Conservation (phyloP, 2,113 vertebrate species). For the Smithornis capensis region DNA sequence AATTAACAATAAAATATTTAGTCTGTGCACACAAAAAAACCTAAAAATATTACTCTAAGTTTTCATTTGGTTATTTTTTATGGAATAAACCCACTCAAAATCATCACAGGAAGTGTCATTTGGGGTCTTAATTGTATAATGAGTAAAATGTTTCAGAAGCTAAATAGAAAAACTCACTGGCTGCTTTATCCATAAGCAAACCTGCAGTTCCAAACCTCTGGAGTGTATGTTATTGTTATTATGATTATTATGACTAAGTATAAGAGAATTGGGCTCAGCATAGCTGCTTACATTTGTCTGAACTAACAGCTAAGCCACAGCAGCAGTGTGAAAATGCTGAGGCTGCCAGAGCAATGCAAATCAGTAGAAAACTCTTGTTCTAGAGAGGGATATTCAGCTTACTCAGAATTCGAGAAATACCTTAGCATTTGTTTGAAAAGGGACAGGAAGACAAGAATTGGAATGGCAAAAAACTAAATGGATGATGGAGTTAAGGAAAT, state of each 20-base stretch:
- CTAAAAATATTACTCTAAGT: background rate
- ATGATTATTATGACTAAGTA: background rate
- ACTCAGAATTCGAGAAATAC: background rate
- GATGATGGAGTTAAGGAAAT: background rate
- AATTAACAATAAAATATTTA: background rate
- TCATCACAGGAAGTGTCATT: background rate
- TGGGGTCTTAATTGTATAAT: background rate
- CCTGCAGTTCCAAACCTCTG: background rate
- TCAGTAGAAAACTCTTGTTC: background rate
- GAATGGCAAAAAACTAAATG: background rate
- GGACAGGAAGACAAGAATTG: background rate
- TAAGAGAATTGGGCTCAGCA: background rate
- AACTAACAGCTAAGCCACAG: background rate
- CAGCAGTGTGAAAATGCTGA: background rate
- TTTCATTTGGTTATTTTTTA: background rate
- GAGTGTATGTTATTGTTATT: background rate
- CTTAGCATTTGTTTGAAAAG: background rate
- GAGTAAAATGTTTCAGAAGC: background rate
- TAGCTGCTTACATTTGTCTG: background rate
- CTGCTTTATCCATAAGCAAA: background rate
- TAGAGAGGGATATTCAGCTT: background rate
- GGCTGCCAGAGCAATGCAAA: background rate
- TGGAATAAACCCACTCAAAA: background rate
- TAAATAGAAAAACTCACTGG: background rate
- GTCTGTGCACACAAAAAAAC: background rate